These are phyloP conservation scores for Scyliorhinus canicula DNA, from an alignment of 2,797 vertebrate genomes.

Conservation along the genomic window DNA sequence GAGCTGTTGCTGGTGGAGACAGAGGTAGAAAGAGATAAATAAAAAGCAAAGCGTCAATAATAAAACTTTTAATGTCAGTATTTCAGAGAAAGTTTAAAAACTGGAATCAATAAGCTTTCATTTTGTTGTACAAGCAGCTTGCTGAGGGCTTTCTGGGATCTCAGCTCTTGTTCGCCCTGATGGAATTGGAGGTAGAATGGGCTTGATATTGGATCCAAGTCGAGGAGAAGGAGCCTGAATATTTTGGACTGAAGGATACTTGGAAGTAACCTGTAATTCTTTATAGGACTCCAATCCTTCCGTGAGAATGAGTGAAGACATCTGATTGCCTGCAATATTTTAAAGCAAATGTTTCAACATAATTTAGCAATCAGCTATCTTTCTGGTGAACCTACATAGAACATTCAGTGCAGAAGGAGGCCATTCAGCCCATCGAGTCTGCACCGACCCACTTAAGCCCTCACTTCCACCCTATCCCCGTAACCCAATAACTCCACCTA, in stretches of 20 bases:
- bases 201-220: constrained; percentile 62
- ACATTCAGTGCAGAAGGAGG: no score
- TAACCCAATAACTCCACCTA: no score
- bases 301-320: no score
- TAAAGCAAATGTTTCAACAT: not conserved
- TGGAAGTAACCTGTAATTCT: not conserved
- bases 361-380: not conserved
- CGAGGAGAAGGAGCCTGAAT: constrained; percentile 40
- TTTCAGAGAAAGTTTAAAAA: not conserved
- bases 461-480: no score
- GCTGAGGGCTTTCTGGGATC: not conserved
- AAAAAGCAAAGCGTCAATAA: not conserved
- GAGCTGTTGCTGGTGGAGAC: not conserved
- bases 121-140: not conserved
- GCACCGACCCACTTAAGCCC: no score
- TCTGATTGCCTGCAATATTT: not conserved
- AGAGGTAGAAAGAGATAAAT: not conserved
- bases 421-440: no score
- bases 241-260: no score
- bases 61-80: not conserved
- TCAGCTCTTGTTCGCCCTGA: constrained; percentile 54
- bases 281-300: not conserved
- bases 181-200: constrained; percentile 75
- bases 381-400: no score
- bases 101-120: not conserved